Conservation (phyloP, 2,113 vertebrate species). For the Ictalurus furcatus region DNA sequence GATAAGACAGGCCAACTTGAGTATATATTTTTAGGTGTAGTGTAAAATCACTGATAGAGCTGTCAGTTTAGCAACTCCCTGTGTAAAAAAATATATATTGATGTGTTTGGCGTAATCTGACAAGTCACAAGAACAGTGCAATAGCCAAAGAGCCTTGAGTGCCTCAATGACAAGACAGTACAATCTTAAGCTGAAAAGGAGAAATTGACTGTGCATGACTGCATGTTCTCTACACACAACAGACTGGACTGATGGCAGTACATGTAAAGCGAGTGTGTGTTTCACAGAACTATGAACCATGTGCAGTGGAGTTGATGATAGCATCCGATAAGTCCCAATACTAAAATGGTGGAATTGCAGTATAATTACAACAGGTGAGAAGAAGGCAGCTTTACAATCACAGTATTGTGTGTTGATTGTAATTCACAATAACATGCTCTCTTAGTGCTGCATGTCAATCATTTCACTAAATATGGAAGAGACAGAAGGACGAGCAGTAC, state of each 20-base stretch:
- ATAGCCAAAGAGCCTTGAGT: neutral
- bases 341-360: neutral
- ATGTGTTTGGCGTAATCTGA: neutral
- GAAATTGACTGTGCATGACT: neutral
- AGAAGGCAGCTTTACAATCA: neutral
- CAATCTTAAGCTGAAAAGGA: neutral
- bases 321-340: neutral
- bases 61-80: neutral
- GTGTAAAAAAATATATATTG: neutral
- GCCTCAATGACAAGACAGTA: neutral
- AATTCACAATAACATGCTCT: neutral
- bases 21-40: neutral
- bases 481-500: neutral
- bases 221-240: neutral
- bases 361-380: neutral
- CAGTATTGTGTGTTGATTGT: neutral
- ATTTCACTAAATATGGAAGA: neutral
- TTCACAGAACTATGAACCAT: neutral
- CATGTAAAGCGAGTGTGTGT: neutral
- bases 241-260: neutral
- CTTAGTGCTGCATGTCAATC: constrained; percentile 22
- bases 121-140: neutral
- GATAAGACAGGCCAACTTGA: neutral
- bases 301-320: neutral
- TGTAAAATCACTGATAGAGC: neutral